phyloP scores from a whole-genome alignment of 2,113 vertebrate genomes.

The Pithys albifrons region DNA sequence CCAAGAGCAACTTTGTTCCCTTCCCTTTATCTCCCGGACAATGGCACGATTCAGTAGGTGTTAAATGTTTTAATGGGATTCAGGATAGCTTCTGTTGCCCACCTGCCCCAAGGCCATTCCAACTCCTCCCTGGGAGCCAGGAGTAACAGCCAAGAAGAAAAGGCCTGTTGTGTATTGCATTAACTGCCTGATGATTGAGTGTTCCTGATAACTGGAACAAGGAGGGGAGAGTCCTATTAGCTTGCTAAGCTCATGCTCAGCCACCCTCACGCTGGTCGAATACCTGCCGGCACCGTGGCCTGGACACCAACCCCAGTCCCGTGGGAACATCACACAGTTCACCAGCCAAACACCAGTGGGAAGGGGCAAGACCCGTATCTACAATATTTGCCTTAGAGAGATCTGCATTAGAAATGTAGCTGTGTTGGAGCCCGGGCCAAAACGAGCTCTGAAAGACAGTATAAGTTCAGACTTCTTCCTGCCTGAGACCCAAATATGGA shows the following conservation, averaged over 20 bases:
- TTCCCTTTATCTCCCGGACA: constrained; percentile 48
- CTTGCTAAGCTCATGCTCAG: not conserved
- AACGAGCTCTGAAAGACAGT: not conserved
- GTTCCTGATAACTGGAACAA: not conserved
- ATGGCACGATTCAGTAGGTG: constrained; percentile 49
- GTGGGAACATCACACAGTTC: not conserved
- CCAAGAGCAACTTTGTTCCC: constrained; percentile 43
- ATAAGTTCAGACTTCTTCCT: not conserved
- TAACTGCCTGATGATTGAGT: not conserved
- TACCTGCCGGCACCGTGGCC: not conserved
- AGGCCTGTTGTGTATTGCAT: not conserved
- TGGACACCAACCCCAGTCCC: not conserved
- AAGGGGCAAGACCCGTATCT: not conserved
- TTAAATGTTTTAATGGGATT: constrained; percentile 69
- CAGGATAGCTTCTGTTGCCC: constrained; percentile 54
- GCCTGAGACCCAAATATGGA: not conserved
- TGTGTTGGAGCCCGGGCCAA: not conserved
- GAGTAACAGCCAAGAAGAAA: constrained; percentile 19
- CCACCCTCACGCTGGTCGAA: accelerated
- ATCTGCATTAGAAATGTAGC: not conserved
- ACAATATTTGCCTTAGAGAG: not conserved
- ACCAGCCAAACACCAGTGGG: not conserved
- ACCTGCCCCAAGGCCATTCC: constrained; percentile 49
- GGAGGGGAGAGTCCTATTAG: not conserved
- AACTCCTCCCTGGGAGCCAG: constrained; percentile 4